Evolutionary conservation across 2,113 vertebrate genomes (phyloP).

Genomic region (Pantherophis guttatus): DNA sequence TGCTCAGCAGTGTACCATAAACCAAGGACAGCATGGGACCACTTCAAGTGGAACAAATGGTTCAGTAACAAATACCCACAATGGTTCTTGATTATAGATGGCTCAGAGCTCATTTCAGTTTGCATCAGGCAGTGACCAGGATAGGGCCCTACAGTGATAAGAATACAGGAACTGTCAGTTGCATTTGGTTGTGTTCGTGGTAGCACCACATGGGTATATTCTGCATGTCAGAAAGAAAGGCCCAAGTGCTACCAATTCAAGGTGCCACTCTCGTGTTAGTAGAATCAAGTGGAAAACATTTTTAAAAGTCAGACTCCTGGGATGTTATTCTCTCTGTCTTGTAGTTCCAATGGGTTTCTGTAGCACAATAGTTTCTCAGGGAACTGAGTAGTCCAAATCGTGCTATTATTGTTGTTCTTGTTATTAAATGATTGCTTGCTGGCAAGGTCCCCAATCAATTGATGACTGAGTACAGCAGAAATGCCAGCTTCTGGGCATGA

Average conservation of each 20-base stretch:
- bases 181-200: slow-evolving; percentile 21
- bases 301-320: slow-evolving; percentile 33
- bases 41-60: slow-evolving; percentile 46
- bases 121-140: background rate
- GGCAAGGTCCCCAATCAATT: background rate
- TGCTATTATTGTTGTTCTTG: background rate
- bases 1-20: slow-evolving; percentile 11
- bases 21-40: slow-evolving; percentile 51
- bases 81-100: slow-evolving; percentile 40
- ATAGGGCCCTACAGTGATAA: slow-evolving; percentile 4
- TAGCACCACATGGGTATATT: slow-evolving; percentile 23
- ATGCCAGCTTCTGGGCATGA: background rate
- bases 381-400: background rate
- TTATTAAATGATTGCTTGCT: slow-evolving; percentile 6
- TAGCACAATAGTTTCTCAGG: slow-evolving; percentile 19
- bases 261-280: background rate
- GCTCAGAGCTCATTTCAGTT: slow-evolving; percentile 43
- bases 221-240: background rate
- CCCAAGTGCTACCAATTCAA: slow-evolving; percentile 6
- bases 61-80: background rate
- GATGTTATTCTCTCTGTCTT: background rate
- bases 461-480: background rate
- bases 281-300: slow-evolving; percentile 16
- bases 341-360: background rate
- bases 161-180: slow-evolving; percentile 24